Conservation (phyloP, 2,797 vertebrate species). For the Molossus molossus region DNA sequence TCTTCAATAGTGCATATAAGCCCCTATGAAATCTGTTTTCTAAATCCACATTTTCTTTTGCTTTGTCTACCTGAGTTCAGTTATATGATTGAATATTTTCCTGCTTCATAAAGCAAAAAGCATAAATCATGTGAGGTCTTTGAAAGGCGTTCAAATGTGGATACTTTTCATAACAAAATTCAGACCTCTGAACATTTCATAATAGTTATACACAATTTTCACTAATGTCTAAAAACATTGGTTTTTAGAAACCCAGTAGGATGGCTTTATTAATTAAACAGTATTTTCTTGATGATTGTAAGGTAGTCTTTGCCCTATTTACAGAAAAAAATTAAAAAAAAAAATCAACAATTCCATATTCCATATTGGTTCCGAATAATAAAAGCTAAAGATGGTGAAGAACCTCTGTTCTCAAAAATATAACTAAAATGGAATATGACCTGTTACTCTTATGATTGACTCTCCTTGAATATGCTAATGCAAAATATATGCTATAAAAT, state of each 20-base stretch:
- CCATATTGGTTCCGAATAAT: background rate
- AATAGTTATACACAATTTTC: background rate
- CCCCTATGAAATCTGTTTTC: constrained; percentile 4
- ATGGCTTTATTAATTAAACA: constrained; percentile 23
- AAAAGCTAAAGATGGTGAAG: constrained; percentile 40
- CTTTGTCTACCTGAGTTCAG: background rate
- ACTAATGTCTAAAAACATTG: background rate
- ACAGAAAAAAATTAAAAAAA: background rate
- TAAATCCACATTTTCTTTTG: constrained; percentile 41
- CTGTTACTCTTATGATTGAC: constrained; percentile 18
- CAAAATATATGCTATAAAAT: constrained; percentile 11
- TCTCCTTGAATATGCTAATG: background rate
- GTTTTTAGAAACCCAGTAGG: background rate
- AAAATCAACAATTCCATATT: constrained; percentile 16
- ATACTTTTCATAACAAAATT: constrained; percentile 57
- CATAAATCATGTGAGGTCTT: background rate
- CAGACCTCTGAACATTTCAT: constrained; percentile 24
- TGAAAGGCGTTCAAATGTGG: background rate
- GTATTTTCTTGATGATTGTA: constrained; percentile 23
- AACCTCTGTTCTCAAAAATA: background rate
- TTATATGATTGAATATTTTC: constrained; percentile 21
- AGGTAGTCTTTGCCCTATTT: constrained; percentile 16
- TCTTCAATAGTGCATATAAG: constrained; percentile 8
- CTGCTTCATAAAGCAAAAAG: constrained; percentile 40
- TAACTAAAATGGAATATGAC: background rate